Base-by-base conservation (phyloP, 2,888 invertebrate genomes). In the Anthophora plumipes region DNA sequence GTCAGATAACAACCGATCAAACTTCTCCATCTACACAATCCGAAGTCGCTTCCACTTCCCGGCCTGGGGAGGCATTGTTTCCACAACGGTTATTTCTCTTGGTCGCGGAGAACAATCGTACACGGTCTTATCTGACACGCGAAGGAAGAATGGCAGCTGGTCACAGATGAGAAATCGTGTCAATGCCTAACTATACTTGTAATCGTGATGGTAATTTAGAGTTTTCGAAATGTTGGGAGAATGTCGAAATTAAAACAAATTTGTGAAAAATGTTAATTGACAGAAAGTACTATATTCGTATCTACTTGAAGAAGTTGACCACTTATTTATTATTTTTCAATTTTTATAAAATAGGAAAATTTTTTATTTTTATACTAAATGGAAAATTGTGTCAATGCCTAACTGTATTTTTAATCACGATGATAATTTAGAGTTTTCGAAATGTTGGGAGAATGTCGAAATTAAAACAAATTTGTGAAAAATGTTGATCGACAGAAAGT, bases 351-450 rank as follows among this genome's bases (percentile, higher is more conserved):
- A n/a, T n/a, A n/a, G 31, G 31, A 31, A 31, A 31, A n/a, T n/a
- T n/a, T n/a, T n/a, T n/a, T n/a, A n/a, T n/a, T n/a, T n/a, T n/a
- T n/a, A n/a, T n/a, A n/a, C n/a, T n/a, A n/a, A n/a, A 43, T 22
- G 70, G 73, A 69, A 84, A 88, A 88, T 80, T 76, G 80, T 88
- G 87, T 82, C 85, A 88, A 88, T 87, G 85, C 78, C 83, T 85
- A 63, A 48, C 41, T 31, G 4, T 31, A 46, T 46, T 75, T 66
- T 75, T 73, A 64, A 70, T 67, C 72, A 39, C 52, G 0, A 25
- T 14, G 48, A 1, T 22, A 22, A 54, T 39, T 52, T 48, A 12
- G 4, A 31, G 25, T 54, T 41, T 39, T 59, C 39, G 6, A 14
- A 14, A 37, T 57, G 37, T 39, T n/a, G n/a, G n/a, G 11, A 31